These are phyloP conservation scores for Gymnodraco acuticeps DNA, from an alignment of 2,797 vertebrate species.

Conservation along the genomic window DNA sequence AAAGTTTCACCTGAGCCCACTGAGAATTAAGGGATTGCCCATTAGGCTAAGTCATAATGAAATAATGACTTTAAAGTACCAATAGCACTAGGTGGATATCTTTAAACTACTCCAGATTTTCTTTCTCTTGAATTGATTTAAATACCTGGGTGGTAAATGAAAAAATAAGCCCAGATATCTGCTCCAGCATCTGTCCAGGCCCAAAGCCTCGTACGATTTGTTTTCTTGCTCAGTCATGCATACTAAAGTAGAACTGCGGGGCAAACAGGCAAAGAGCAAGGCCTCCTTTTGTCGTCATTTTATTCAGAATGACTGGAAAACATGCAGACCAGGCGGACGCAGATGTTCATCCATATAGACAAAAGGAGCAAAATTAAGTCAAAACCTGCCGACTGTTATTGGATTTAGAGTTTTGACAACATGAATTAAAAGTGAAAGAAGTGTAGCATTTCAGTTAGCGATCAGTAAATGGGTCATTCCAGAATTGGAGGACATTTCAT, in stretches of 20 bases:
- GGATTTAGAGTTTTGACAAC: neutral
- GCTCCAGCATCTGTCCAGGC: constrained; percentile 52
- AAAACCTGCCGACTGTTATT: neutral
- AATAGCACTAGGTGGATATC: constrained; percentile 4
- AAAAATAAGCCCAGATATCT: constrained; percentile 62
- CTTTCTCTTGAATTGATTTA: constrained; percentile 10
- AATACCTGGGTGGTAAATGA: constrained; percentile 38
- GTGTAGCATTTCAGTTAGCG: neutral
- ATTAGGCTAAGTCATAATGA: neutral
- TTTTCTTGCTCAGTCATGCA: constrained; percentile 62
- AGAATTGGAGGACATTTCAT: too few relatives aligned
- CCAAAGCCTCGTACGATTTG: constrained; percentile 38
- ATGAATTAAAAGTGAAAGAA: neutral
- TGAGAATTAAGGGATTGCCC: neutral
- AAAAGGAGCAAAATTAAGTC: constrained; percentile 33
- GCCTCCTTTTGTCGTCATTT: constrained; percentile 63
- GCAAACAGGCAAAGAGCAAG: constrained; percentile 47
- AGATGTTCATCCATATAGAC: constrained; percentile 41
- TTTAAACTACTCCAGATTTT: constrained; percentile 30
- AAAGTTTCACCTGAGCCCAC: neutral
- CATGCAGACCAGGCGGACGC: constrained; percentile 47
- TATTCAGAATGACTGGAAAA: constrained; percentile 53
- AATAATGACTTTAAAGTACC: constrained; percentile 2
- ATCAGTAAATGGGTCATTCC: neutral
- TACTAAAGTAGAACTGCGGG: constrained; percentile 51